phyloP scores from a whole-genome alignment of 2,797 vertebrate genomes.

The Lerista edwardsae region DNA sequence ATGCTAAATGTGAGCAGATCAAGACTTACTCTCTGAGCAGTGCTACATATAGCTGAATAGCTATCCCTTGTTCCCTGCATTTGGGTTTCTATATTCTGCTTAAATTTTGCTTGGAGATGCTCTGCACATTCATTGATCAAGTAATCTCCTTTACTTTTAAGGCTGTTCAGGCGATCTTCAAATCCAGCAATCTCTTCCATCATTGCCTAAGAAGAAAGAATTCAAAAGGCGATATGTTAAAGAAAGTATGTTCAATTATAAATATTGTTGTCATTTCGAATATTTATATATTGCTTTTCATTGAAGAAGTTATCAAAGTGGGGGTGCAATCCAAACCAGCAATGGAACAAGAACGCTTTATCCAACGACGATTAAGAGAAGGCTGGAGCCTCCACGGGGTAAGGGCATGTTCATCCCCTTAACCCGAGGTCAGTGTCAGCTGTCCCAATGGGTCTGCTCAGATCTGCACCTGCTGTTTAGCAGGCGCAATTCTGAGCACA shows the following conservation, averaged over 20 bases:
- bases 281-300: no score
- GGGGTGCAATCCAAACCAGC: no score
- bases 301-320: no score
- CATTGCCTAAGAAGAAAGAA: conserved; percentile 83
- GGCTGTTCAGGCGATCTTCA: conserved; percentile 88
- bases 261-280: no score
- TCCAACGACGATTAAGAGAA: no score
- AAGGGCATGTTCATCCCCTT: no score
- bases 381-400: no score
- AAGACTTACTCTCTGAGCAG: conserved; percentile 92
- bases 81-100: conserved; percentile 89
- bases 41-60: conserved; percentile 97
- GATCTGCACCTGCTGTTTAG: no score
- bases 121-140: conserved; percentile 88
- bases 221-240: not conserved
- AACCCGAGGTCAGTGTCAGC: no score
- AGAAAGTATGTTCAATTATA: not conserved
- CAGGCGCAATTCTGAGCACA: no score
- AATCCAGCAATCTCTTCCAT: conserved; percentile 98
- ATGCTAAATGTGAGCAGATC: not conserved
- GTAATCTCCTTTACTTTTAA: conserved; percentile 87
- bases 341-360: no score
- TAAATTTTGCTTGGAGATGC: conserved; percentile 89
- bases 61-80: conserved; percentile 95
- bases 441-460: no score